These are phyloP conservation scores for Tauraco erythrolophus DNA, from an alignment of 2,113 vertebrate species.

Conservation along the genomic window DNA sequence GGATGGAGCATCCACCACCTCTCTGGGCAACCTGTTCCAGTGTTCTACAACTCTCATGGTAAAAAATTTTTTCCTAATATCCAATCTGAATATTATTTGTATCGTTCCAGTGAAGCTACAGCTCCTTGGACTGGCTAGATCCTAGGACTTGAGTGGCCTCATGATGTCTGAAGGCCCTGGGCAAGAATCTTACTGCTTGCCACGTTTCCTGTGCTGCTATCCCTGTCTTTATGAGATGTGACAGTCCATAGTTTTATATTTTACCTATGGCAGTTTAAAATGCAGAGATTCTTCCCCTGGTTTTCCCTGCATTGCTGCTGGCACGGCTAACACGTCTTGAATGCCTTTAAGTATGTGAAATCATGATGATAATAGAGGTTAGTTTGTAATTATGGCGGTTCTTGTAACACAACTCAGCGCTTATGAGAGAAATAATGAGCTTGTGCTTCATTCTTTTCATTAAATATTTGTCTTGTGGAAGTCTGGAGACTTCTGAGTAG, in stretches of 20 bases:
- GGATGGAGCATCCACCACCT: too few relatives aligned
- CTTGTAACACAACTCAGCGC: background rate
- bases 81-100: too few relatives aligned
- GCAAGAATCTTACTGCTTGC: background rate
- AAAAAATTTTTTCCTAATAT: too few relatives aligned
- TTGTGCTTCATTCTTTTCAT: background rate
- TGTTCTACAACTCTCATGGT: too few relatives aligned
- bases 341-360: background rate
- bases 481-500: background rate
- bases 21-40: too few relatives aligned
- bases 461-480: background rate
- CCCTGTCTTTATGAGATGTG: background rate
- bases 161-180: background rate
- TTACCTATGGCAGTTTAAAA: background rate
- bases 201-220: background rate
- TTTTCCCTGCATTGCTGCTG: background rate
- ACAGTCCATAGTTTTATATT: background rate
- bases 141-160: background rate
- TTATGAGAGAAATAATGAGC: background rate
- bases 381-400: background rate
- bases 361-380: background rate
- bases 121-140: background rate
- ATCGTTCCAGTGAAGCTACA: background rate
- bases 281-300: background rate
- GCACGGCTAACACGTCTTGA: rapidly evolving